phyloP scores from a whole-genome alignment of 2,888 invertebrate genomes.

The Melanchra persicariae region DNA sequence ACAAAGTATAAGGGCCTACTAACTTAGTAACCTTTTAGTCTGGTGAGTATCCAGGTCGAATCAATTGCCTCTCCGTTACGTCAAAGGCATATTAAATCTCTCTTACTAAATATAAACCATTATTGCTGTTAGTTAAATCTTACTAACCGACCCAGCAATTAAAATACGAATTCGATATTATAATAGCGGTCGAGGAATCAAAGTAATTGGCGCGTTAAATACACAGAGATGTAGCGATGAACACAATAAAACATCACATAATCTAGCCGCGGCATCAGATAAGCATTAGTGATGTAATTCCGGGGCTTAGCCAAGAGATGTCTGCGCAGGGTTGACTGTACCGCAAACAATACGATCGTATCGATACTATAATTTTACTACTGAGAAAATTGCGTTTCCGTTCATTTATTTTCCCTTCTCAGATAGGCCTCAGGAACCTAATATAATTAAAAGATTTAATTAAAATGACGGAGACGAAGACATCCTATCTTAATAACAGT shows the following conservation, averaged over 20 bases:
- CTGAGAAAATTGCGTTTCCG: constrained; percentile 17
- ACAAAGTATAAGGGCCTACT: constrained; percentile 26
- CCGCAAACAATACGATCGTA: constrained; percentile 17
- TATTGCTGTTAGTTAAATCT: constrained; percentile 37
- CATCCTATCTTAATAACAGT: constrained; percentile 41
- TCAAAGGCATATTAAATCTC: constrained; percentile 50
- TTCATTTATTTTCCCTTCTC: constrained; percentile 30
- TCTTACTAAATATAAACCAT: constrained; percentile 45
- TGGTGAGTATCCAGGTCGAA: constrained; percentile 37
- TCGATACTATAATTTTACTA: constrained; percentile 22
- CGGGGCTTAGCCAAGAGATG: constrained; percentile 56
- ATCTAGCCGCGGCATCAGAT: constrained; percentile 73
- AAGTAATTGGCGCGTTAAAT: constrained; percentile 66
- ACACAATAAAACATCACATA: constrained; percentile 74
- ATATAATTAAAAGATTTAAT: constrained; percentile 47
- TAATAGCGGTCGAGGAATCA: constrained; percentile 59
- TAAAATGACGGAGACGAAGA: constrained; percentile 40
- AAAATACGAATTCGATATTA: constrained; percentile 59
- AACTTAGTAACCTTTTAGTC: constrained; percentile 16
- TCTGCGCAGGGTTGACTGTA: constrained; percentile 55
- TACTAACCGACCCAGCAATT: constrained; percentile 50
- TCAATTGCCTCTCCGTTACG: constrained; percentile 39
- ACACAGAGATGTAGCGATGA: constrained; percentile 66
- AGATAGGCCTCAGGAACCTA: constrained; percentile 13
- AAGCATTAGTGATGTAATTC: constrained; percentile 75